A percentile compares a stretch with the other conserved stretches of the same genome.
These are phyloP conservation scores for Cheilosia grossa DNA, from an alignment of 2,888 invertebrate genomes.

Conservation along the genomic window DNA sequence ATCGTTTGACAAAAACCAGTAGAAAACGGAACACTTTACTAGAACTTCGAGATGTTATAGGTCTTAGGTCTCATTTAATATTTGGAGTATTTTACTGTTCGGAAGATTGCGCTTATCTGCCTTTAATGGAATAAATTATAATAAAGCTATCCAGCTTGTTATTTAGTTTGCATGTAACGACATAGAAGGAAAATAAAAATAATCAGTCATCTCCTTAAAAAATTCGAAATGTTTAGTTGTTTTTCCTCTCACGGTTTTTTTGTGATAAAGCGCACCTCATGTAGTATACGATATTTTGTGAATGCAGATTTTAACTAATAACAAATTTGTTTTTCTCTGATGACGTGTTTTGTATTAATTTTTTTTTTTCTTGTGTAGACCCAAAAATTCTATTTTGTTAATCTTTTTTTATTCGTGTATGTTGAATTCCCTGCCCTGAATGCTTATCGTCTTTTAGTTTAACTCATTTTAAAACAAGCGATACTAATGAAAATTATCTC, in stretches of 20 bases:
- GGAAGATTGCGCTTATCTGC: neutral
- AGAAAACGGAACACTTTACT: too few relatives aligned
- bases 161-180: slow-evolving; percentile 55
- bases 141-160: slow-evolving; percentile 3
- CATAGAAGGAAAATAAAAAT: slow-evolving; percentile 5
- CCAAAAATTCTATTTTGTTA: slow-evolving; percentile 13
- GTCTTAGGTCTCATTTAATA: too few relatives aligned
- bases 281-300: slow-evolving; percentile 55
- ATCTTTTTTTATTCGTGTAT: slow-evolving; percentile 7
- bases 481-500: slow-evolving; percentile 21
- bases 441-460: slow-evolving; percentile 43
- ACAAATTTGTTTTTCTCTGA: slow-evolving; percentile 46
- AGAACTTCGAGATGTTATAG: too few relatives aligned
- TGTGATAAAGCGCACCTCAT: slow-evolving; percentile 48
- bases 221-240: slow-evolving; percentile 9
- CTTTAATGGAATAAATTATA: too few relatives aligned
- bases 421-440: slow-evolving; percentile 25
- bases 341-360: slow-evolving; percentile 54
- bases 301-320: slow-evolving; percentile 54
- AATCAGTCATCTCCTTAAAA: neutral
- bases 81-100: too few relatives aligned
- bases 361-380: slow-evolving; percentile 16
- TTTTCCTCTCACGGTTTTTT: slow-evolving; percentile 47
- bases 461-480: slow-evolving; percentile 13
- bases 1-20: too few relatives aligned